Conservation (phyloP, 1,140 invertebrate species). For the Ostrea edulis region DNA sequence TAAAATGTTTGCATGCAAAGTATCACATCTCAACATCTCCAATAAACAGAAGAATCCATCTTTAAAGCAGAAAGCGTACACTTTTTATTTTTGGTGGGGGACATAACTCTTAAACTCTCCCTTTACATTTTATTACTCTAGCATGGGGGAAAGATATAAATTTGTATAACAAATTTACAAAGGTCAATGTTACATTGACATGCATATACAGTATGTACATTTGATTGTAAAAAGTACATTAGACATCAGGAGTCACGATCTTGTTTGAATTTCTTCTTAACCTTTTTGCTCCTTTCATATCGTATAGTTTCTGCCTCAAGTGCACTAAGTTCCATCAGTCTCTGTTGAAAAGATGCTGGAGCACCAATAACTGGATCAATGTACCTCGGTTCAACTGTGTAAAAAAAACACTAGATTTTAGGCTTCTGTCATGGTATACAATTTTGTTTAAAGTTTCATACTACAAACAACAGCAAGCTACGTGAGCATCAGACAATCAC, state of each 20-base stretch:
- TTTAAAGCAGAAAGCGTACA: no score
- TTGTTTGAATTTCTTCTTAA: constrained; percentile 72
- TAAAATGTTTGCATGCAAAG: no score
- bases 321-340: constrained; percentile 71
- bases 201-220: neutral
- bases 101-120: no score
- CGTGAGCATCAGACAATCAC: no score
- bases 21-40: no score
- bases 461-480: no score
- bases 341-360: constrained; percentile 69
- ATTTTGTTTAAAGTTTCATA: no score
- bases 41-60: no score
- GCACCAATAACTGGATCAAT: constrained; percentile 70
- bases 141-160: no score
- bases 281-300: constrained; percentile 71
- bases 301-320: constrained; percentile 74
- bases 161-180: no score
- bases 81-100: no score
- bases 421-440: neutral
- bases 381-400: constrained; percentile 69
- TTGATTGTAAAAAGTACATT: neutral
- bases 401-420: constrained; percentile 32
- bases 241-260: constrained; percentile 68
- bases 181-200: neutral
- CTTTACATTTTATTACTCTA: no score